phyloP scores from a whole-genome alignment of 2,888 invertebrate genomes.

The Podotricha telesiphe region DNA sequence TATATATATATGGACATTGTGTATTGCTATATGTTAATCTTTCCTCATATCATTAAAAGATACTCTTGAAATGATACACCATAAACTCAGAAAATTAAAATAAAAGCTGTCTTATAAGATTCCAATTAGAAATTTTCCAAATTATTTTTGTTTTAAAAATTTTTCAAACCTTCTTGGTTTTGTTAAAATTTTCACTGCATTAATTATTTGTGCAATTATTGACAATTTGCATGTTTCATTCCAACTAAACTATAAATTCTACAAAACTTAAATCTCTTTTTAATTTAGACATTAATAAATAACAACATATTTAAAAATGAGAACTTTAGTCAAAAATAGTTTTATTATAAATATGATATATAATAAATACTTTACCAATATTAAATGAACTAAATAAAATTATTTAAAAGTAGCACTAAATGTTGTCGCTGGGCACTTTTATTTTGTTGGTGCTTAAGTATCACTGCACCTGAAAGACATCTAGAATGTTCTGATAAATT shows the following conservation, averaged over 20 bases:
- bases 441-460: constrained; percentile 2
- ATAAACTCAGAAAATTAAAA: not conserved
- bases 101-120: constrained; percentile 21
- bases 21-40: not conserved
- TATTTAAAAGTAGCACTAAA: not conserved
- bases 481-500: constrained; percentile 38
- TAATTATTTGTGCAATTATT: not conserved
- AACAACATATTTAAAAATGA: not conserved
- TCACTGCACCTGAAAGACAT: constrained; percentile 30
- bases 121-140: constrained; percentile 23
- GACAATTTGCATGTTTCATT: not conserved
- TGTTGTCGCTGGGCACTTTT: not conserved
- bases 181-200: not conserved
- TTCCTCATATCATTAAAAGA: not conserved
- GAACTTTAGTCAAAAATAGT: too few relatives aligned
- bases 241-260: not conserved
- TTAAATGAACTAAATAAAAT: not conserved
- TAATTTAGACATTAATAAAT: not conserved
- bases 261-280: not conserved
- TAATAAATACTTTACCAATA: not conserved
- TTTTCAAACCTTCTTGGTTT: not conserved
- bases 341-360: not conserved
- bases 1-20: not conserved
- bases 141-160: not conserved
- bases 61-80: not conserved